These are phyloP conservation scores for Drosophila maculinotata DNA, from an alignment of 2,888 invertebrate species.

Conservation along the genomic window DNA sequence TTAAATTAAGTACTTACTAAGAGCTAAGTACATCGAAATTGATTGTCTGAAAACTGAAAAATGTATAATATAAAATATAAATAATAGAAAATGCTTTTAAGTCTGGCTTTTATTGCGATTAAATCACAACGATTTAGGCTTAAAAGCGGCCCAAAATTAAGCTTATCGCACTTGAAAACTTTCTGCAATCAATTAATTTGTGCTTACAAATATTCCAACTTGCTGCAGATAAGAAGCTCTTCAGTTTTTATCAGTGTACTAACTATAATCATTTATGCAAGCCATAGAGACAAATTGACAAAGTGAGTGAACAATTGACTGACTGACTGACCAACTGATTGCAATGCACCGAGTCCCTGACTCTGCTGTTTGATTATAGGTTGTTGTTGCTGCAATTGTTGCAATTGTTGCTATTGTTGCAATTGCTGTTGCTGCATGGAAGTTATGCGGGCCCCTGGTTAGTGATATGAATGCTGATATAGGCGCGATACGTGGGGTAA, in stretches of 20 bases:
- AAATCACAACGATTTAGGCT: no score
- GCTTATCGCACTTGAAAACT: no score
- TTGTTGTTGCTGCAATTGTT: conserved; percentile 14
- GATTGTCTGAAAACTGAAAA: no score
- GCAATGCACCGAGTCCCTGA: conserved; percentile 46
- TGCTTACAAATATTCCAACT: no score
- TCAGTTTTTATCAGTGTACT: background rate
- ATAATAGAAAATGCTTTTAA: no score
- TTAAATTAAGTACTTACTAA: background rate
- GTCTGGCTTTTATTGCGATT: no score
- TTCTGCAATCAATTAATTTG: no score
- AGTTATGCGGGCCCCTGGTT: conserved; percentile 44
- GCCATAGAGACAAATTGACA: conserved; percentile 36
- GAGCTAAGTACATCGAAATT: no score
- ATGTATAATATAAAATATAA: no score
- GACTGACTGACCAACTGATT: conserved; percentile 52
- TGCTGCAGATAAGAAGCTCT: no score
- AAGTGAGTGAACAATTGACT: conserved; percentile 32
- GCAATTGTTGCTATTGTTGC: conserved; percentile 30
- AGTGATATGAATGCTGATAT: conserved; percentile 39
- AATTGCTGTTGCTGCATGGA: conserved; percentile 19
- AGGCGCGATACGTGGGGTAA: conserved; percentile 22
- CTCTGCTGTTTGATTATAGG: conserved; percentile 55
- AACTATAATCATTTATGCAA: background rate
- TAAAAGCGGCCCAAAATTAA: no score